phyloP scores from a whole-genome alignment of 2,113 vertebrate genomes.

The Montifringilla adamsi region DNA sequence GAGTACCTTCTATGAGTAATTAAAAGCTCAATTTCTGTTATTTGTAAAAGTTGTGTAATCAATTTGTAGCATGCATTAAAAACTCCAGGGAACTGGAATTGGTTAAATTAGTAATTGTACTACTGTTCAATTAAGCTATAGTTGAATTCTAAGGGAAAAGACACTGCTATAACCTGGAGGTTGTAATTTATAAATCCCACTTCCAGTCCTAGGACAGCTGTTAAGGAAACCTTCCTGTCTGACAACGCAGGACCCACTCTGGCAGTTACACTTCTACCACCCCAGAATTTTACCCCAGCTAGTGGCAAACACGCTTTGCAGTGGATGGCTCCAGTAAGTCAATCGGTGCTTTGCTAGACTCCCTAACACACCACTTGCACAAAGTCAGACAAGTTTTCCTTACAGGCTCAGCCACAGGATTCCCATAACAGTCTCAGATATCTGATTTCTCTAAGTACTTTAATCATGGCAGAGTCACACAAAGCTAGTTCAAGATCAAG shows the following conservation, averaged over 20 bases:
- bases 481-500: background rate
- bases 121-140: background rate
- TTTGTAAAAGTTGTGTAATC: constrained; percentile 4
- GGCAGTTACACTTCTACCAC: background rate
- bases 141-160: background rate
- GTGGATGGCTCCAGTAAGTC: background rate
- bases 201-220: background rate
- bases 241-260: background rate
- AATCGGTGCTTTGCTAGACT: background rate
- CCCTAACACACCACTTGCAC: background rate
- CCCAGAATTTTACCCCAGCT: background rate
- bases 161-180: background rate
- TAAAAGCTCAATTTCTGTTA: background rate
- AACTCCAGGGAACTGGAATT: background rate
- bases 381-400: background rate
- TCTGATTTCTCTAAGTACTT: background rate
- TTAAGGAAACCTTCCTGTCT: background rate
- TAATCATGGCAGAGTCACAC: background rate
- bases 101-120: background rate
- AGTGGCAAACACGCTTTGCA: background rate
- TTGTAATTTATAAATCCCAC: background rate
- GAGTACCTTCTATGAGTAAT: background rate
- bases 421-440: background rate
- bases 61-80: background rate
- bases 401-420: background rate